Evolutionary conservation across 2,797 vertebrate species (phyloP), one percentile per base, ranked within the genome.

Genomic region (Tragelaphus eurycerus): DNA sequence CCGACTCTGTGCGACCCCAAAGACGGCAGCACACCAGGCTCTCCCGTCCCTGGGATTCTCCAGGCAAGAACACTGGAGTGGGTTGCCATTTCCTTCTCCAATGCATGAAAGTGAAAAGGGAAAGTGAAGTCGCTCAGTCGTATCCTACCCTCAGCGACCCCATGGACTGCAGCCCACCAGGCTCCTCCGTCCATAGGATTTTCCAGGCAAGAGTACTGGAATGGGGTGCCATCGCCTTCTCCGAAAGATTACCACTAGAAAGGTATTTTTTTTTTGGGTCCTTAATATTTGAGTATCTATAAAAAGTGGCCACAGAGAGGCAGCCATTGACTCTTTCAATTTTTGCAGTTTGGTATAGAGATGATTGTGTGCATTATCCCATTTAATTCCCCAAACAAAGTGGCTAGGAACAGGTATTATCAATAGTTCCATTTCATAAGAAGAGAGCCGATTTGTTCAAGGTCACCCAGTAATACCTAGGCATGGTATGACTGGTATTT

Each of bases 361-460:
- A 14, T 29, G 0, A 23, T 6, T 2, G 15, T 1, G 27, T 6
- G 7, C 4, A 57, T 54, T 34, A 46, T 7, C 48, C 48, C 27
- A 23, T 43, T 79, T 46, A 60, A 85, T 92, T 92, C 76, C 43
- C 25, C 54, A 48, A 62, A 48, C 12, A 31, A 46, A 90, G 48
- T 15, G 78, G 55, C 50, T n/a, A 52, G 54, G 25, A 17, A 27
- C 48, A 19, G 3, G 4, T 13, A n/a, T 59, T 34, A 21, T 21
- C 34, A 31, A 89, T 43, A 78, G 16, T 3, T n/a, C 10, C 9
- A 27, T 43, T 16, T 38, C n/a, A 64, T 1, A 87, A 74, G 71
- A 92, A 31, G n/a, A 76, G 17, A 87, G 6, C 23, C 2, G 3
- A 60, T 50, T 89, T 87, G 23, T 17, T 13, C 54, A 78, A 11